Percentiles rank a stretch among this genome's conserved stretches.
These are phyloP conservation scores for Bergia puertoricense DNA, from an alignment of 92 coral and sea anemone species.

Conservation along the genomic window DNA sequence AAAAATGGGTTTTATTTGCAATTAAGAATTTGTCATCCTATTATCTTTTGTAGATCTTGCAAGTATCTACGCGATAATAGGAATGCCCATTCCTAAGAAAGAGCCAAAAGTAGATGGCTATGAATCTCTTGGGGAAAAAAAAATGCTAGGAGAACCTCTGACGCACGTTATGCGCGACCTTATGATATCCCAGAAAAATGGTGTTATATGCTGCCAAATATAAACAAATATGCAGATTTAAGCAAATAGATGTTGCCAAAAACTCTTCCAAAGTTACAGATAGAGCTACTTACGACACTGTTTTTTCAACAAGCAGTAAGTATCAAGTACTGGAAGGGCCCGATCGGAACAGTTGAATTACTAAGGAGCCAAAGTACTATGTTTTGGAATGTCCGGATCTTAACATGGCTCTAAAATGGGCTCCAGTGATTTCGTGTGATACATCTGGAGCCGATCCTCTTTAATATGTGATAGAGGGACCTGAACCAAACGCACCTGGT, in stretches of 20 bases:
- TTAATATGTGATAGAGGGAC: not conserved
- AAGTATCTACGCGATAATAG: constrained; percentile 2
- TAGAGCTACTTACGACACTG: not conserved
- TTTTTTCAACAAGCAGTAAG: not conserved
- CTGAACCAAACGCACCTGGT: not conserved
- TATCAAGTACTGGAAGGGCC: constrained; percentile 34
- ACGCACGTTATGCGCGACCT: not conserved
- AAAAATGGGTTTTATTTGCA: no score
- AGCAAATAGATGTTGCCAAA: not conserved
- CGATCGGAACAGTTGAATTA: not conserved
- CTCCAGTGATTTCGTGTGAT: not conserved
- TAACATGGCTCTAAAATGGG: not conserved
- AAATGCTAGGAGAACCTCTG: not conserved
- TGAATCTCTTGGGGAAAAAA: not conserved
- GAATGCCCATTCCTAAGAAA: not conserved
- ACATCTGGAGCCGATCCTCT: not conserved
- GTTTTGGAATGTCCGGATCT: constrained; percentile 5
- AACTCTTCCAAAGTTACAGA: not conserved
- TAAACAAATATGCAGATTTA: not conserved
- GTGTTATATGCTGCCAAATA: not conserved
- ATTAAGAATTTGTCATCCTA: no score
- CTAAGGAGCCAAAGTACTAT: constrained; percentile 14
- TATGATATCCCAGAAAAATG: constrained; percentile 9
- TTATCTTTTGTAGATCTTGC: not conserved
- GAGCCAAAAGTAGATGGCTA: not conserved